phyloP scores from a whole-genome alignment of 2,888 invertebrate genomes.

The Stomorhina lunata region DNA sequence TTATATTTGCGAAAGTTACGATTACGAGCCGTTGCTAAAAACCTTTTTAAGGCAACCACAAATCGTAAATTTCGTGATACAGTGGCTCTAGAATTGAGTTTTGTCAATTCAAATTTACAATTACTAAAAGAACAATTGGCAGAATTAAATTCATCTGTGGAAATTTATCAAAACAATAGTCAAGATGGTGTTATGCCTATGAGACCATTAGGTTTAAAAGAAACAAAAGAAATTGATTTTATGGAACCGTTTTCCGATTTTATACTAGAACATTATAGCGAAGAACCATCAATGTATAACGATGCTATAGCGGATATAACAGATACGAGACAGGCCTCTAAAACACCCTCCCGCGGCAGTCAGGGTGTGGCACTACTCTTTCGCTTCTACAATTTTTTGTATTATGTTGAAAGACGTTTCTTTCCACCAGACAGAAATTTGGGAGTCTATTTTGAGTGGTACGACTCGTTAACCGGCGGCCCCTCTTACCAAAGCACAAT shows the following conservation, averaged over 20 bases:
- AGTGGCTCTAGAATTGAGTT: slow-evolving; percentile 96
- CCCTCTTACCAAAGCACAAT: slow-evolving; percentile 97
- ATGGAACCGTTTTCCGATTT: slow-evolving; percentile 95
- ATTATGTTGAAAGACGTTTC: slow-evolving; percentile 96
- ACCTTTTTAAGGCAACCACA: slow-evolving; percentile 96
- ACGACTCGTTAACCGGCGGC: slow-evolving; percentile 96
- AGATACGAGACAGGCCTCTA: slow-evolving; percentile 96
- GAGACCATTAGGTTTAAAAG: slow-evolving; percentile 97
- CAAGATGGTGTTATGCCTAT: slow-evolving; percentile 94
- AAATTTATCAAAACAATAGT: slow-evolving; percentile 96
- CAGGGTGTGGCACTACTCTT: slow-evolving; percentile 93
- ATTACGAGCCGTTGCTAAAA: slow-evolving; percentile 96
- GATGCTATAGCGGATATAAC: slow-evolving; percentile 95
- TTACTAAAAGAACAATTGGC: slow-evolving; percentile 96
- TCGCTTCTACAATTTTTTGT: slow-evolving; percentile 97
- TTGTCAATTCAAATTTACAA: slow-evolving; percentile 97
- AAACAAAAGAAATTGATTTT: slow-evolving; percentile 96
- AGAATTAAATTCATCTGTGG: slow-evolving; percentile 96
- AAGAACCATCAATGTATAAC: slow-evolving; percentile 90
- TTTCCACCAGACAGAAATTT: slow-evolving; percentile 94
- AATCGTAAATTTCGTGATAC: slow-evolving; percentile 96
- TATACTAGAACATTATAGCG: slow-evolving; percentile 96
- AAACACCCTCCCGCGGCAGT: slow-evolving; percentile 92
- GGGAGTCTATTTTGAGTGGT: slow-evolving; percentile 98
- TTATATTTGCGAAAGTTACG: too few species aligned